Evolutionary conservation across 2,113 vertebrate genomes (phyloP), one percentile per base, ranked within the genome.

Genomic region (Onychorhynchus coronatus): DNA sequence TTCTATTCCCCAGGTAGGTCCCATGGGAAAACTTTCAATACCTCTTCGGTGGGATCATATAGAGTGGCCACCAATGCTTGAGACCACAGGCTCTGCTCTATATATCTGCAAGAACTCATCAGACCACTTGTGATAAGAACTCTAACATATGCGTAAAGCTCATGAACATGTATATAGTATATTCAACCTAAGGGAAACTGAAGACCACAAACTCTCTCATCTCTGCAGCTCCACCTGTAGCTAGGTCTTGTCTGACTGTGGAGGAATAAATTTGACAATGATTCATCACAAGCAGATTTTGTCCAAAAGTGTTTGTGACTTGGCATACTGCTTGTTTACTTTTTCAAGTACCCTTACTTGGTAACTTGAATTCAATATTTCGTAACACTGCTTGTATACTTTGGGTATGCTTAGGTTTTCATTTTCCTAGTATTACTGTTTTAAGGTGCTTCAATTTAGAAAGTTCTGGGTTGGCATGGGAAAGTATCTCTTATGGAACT

Each of bases 41-140:
- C 80, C 98, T 99, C 56, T 98, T 99, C 50, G 96, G 98, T 67
- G 98, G 99, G 95, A 98, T 99, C 90, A 98, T 98, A 98, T 98
- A 98, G 16, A 91, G 98, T 37, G 98, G 98, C 71, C 98, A 98
- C 97, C 3, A 94, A 98, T 68, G 94, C 94, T 88, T 98, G 98
- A 98, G 98, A 99, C 85, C 84, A 90, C 88, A 97, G 94, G 61
- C 96, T 99, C 41, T 99, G 98, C 89, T 97, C 56, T 31, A 97
- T 96, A 0, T 98, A 98, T 68, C 97, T 99, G 81, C 98, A 98
- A 77, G 98, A 98, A 94, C 98, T 98, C 89, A 98, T 99, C 97
- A 98, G 97, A 92, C 97, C 97, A 30, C 96, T 97, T 89, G 96
- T 98, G 98, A 98, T 98, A 97, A 98, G 97, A 74, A 27, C 14